Base-by-base conservation (phyloP, 2,888 invertebrate species). In the Timandra comae region DNA sequence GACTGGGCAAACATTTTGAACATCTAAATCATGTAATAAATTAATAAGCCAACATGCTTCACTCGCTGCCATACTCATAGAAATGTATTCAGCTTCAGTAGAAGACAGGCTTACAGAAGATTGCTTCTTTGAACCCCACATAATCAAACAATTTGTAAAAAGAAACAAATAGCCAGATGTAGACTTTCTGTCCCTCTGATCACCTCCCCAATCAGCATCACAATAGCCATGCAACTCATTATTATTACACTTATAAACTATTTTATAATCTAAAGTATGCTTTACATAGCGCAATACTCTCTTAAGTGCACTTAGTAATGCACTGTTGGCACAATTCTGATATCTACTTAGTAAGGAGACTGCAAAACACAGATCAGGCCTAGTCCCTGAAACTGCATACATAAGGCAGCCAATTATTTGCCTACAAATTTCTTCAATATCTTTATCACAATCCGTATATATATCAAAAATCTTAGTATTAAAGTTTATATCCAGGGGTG, bases 71-170 rank as follows among this genome's bases (percentile, higher is more conserved):
- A 46, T 47, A 32, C 46, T 49, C 3, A 49, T 12, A 1, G 49
- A 35, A 7, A 53, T 36, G 44, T 49, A 52, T 16, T 53, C 52
- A 4, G 52, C 27, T 27, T 52, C 52, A 4, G 49, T 51, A 7
- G 51, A 53, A 22, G 54, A 57, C 8, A 53, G 27, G 28, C 42
- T 43, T 3, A 54, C 51, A 38, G 35, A 37, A 8, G 23, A 23
- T 23, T 23, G 23, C 9, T 23, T 23, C 9, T 9, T 23, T 9
- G 23, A 9, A 3, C 8, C 2, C 23, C 23, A 23, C 4, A 9
- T 5, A 23, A 23, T 23, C 4, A 9, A n/a, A 5, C 23, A 23
- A 23, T 23, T 9, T 9, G 9, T 5, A 23, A 23, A 23, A 2
- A 5, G 22, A 23, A 38, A 38, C 4, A 16, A 13, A 7, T 27